Evolutionary conservation across 2,113 vertebrate species (phyloP).

Genomic region (Solenodon paradoxus): DNA sequence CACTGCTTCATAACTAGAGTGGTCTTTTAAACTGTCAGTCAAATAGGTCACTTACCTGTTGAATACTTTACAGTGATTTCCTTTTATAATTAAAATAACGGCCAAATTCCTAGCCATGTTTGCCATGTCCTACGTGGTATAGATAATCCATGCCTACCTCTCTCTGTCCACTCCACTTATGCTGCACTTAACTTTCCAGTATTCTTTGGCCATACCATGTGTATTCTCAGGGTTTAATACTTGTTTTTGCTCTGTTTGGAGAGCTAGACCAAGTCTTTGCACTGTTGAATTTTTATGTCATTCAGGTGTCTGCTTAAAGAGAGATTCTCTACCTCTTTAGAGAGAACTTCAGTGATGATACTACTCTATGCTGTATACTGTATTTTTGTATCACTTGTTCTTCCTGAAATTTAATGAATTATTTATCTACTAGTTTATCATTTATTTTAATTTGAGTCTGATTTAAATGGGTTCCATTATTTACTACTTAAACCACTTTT

Average conservation of each 20-base stretch:
- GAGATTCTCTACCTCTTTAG: not conserved
- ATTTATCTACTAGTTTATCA: not conserved
- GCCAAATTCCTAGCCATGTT: not conserved
- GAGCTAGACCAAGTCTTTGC: not conserved
- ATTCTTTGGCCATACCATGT: not conserved
- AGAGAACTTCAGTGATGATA: not conserved
- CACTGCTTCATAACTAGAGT: conserved; percentile 3
- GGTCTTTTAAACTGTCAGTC: not conserved
- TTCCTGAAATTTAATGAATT: conserved; percentile 3
- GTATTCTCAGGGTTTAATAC: not conserved
- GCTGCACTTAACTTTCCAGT: not conserved
- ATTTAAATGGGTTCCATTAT: no score
- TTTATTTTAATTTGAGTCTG: no score
- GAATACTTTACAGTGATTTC: not conserved
- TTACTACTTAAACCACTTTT: not conserved
- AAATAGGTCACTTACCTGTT: not conserved
- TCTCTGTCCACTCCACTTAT: not conserved
- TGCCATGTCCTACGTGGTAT: not conserved
- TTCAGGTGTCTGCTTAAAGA: not conserved
- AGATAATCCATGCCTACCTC: not conserved
- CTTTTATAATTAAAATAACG: conserved; percentile 10
- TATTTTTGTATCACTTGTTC: not conserved
- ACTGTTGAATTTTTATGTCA: not conserved
- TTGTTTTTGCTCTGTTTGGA: not conserved
- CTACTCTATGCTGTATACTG: no score